A percentile compares a stretch with the other conserved stretches of the same genome.
phyloP scores from a whole-genome alignment of 1,140 invertebrate genomes.

The Ectropis grisescens region DNA sequence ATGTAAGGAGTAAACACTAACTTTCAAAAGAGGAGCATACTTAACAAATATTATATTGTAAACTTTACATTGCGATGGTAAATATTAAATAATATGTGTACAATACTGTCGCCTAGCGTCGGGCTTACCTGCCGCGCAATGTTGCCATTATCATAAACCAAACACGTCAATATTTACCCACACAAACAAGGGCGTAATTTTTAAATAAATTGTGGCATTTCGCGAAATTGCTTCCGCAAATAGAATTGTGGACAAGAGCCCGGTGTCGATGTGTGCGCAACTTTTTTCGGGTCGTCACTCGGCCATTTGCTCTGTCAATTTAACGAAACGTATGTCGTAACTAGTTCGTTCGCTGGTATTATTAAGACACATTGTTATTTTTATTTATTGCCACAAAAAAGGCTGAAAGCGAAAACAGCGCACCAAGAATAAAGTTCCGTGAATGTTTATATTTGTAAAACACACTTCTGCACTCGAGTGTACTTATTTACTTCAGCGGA shows the following conservation, averaged over 20 bases:
- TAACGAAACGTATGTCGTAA: slow-evolving; percentile 10
- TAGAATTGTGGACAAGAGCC: slow-evolving; percentile 53
- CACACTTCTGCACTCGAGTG: neutral
- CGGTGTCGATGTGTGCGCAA: slow-evolving; percentile 40
- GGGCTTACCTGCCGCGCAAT: slow-evolving; percentile 52
- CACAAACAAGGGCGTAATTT: slow-evolving; percentile 69
- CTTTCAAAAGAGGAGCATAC: slow-evolving; percentile 63
- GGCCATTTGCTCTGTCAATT: slow-evolving; percentile 27
- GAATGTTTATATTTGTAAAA: too few species aligned
- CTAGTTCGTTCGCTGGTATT: neutral
- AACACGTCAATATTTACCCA: slow-evolving; percentile 66
- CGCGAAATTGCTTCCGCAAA: slow-evolving; percentile 66
- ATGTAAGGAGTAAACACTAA: slow-evolving; percentile 51
- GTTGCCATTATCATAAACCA: slow-evolving; percentile 69
- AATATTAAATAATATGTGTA: slow-evolving; percentile 68
- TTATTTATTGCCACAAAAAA: too few species aligned
- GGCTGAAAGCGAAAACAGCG: too few species aligned
- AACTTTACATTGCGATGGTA: slow-evolving; percentile 60
- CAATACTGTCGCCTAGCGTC: slow-evolving; percentile 60
- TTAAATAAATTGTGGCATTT: slow-evolving; percentile 70
- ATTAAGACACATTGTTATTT: neutral
- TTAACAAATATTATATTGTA: slow-evolving; percentile 68
- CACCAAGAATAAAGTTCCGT: too few species aligned
- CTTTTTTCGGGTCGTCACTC: slow-evolving; percentile 44
- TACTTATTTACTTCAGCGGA: neutral